phyloP scores from a whole-genome alignment of 2,888 invertebrate species.

The Drosophila formosana region DNA sequence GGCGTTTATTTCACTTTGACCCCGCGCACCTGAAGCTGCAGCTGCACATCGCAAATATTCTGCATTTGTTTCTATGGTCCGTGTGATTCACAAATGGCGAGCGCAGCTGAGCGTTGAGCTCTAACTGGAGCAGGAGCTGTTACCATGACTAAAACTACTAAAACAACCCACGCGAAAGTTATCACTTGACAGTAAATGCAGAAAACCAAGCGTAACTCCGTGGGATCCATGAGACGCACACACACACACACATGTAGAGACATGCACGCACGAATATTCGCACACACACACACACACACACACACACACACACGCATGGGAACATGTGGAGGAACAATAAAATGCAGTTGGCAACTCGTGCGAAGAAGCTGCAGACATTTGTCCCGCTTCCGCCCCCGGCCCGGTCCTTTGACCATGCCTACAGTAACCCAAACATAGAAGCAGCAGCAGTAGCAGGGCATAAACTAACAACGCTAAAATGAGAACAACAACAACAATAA shows the following conservation, averaged over 20 bases:
- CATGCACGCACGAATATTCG: neutral
- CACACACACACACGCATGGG: neutral
- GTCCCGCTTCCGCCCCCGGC: conserved; percentile 29
- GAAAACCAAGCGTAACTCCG: conserved; percentile 66
- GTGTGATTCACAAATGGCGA: conserved; percentile 36
- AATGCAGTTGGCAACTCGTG: conserved; percentile 71
- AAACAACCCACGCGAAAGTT: conserved; percentile 71
- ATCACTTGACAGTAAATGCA: conserved; percentile 71
- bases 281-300: conserved; percentile 8
- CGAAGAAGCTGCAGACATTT: conserved; percentile 49
- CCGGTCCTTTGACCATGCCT: neutral
- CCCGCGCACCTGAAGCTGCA: neutral
- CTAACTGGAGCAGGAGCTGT: conserved; percentile 8
- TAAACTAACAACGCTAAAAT: conserved; percentile 43
- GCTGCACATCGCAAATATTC: conserved; percentile 34
- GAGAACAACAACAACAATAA: conserved; percentile 34
- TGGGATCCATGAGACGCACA: conserved; percentile 53
- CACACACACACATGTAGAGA: conserved; percentile 24
- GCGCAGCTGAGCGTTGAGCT: conserved; percentile 3
- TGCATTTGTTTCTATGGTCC: conserved; percentile 41
- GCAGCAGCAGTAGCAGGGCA: conserved; percentile 20
- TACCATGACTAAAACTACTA: conserved; percentile 48
- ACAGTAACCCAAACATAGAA: conserved; percentile 9
- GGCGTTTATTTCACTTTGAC: conserved; percentile 49
- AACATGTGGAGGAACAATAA: conserved; percentile 62